A percentile compares a stretch with the other conserved stretches of the same genome.
phyloP scores from a whole-genome alignment of 2,797 vertebrate genomes.

The Orientallactaga sibirica region DNA sequence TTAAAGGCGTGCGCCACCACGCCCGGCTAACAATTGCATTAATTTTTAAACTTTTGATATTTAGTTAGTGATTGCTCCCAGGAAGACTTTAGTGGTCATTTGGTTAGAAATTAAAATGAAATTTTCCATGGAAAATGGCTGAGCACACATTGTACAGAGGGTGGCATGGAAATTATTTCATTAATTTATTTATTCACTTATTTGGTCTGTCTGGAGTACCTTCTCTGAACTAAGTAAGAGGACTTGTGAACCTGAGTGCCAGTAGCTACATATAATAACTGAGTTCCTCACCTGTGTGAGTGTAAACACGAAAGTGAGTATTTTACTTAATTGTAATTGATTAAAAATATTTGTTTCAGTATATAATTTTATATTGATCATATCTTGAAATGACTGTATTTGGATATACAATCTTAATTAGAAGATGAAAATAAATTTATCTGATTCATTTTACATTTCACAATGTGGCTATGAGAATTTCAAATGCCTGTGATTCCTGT shows the following conservation, averaged over 20 bases:
- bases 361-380: conserved; percentile 7
- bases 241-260: rapidly evolving
- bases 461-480: background rate
- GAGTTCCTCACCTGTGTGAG: background rate
- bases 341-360: background rate
- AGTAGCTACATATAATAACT: background rate
- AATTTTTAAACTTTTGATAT: background rate
- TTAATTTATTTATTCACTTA: background rate
- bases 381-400: background rate
- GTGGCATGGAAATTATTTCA: background rate
- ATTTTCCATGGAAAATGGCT: background rate
- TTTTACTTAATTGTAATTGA: conserved; percentile 45
- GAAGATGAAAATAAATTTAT: conserved; percentile 16
- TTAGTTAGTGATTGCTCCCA: background rate
- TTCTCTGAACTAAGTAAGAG: background rate
- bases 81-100: background rate
- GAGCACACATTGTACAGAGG: background rate
- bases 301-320: background rate
- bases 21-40: too few relatives aligned
- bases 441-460: background rate
- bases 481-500: background rate
- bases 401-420: conserved; percentile 13
- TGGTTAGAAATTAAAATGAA: background rate
- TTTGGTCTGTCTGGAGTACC: background rate
- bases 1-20: too few relatives aligned